These are phyloP conservation scores for Nomada flava DNA, from an alignment of 2,888 invertebrate species.

Conservation along the genomic window DNA sequence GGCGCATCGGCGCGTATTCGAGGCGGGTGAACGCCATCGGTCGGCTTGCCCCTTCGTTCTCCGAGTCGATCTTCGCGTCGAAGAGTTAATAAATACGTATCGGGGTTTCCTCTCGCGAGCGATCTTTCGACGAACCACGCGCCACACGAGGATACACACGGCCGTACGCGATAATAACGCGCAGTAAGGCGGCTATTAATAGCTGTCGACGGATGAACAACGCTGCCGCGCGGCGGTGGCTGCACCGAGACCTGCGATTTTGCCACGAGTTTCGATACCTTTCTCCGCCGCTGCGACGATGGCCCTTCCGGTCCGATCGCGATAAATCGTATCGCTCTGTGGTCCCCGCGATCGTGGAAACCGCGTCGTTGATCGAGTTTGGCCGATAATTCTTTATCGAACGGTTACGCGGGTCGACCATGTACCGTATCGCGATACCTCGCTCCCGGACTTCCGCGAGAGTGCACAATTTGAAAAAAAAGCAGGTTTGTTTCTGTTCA, in stretches of 20 bases:
- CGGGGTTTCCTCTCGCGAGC: constrained; percentile 28
- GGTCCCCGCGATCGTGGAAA: not conserved
- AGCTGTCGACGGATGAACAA: constrained; percentile 59
- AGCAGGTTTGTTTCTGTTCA: no score
- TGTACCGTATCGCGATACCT: not conserved
- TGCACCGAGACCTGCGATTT: not conserved
- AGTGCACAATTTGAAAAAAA: no score
- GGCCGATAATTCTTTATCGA: not conserved
- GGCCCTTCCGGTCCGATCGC: no score
- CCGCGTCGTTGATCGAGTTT: no score
- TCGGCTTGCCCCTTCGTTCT: not conserved
- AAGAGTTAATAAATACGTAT: not conserved
- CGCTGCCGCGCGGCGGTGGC: constrained; percentile 52
- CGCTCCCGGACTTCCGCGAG: no score
- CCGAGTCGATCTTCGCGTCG: not conserved
- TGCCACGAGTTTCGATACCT: not conserved
- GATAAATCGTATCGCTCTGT: no score
- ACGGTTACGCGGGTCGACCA: not conserved
- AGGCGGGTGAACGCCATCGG: not conserved
- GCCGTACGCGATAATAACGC: constrained; percentile 78
- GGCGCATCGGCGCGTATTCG: no score
- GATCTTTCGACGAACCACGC: constrained; percentile 57
- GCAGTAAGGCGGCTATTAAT: constrained; percentile 81
- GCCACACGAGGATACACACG: constrained; percentile 44
- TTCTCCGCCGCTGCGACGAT: no score